phyloP scores from a whole-genome alignment of 2,113 vertebrate species.

The Tenrec ecaudatus region DNA sequence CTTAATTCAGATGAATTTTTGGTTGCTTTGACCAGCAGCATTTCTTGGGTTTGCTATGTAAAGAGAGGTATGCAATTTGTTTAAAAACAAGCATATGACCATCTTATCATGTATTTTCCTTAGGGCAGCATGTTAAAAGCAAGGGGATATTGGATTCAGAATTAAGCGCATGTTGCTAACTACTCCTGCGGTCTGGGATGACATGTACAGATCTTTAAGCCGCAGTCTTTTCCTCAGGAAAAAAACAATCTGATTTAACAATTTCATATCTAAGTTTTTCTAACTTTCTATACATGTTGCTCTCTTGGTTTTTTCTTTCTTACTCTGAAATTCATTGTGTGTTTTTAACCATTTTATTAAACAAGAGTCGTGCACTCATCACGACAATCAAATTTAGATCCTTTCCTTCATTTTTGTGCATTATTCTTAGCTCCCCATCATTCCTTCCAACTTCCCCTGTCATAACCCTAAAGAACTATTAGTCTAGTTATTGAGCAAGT shows the following conservation, averaged over 20 bases:
- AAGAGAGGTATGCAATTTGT: background rate
- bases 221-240: background rate
- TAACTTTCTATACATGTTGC: background rate
- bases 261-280: background rate
- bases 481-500: no score
- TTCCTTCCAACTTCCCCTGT: no score
- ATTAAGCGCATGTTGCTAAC: background rate
- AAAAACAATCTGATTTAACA: background rate
- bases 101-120: background rate
- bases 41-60: background rate
- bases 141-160: background rate
- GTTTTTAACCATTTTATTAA: no score
- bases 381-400: no score
- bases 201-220: no score
- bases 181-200: background rate
- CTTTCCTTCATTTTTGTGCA: no score
- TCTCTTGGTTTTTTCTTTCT: background rate
- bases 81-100: background rate
- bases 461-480: no score
- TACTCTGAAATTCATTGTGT: no score
- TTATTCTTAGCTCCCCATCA: no score
- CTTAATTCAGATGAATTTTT: background rate
- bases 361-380: no score
- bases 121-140: background rate
- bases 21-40: background rate